These are phyloP conservation scores for Scolopax mira DNA, from an alignment of 2,113 vertebrate genomes.

Conservation along the genomic window DNA sequence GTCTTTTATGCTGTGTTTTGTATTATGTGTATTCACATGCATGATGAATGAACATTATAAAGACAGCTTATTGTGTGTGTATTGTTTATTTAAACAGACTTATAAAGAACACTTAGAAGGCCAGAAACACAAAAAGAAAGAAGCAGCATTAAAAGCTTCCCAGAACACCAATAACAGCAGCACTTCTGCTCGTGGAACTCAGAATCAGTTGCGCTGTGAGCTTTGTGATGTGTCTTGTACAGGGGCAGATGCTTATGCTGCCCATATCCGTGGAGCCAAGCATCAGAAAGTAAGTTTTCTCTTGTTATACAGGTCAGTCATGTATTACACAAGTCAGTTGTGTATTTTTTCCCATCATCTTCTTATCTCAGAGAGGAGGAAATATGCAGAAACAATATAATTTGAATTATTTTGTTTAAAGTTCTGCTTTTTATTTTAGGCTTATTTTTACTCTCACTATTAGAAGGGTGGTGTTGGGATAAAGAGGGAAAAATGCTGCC, in stretches of 20 bases:
- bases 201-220: conserved; percentile 97
- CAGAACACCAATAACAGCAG: conserved; percentile 82
- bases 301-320: not conserved
- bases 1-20: not conserved
- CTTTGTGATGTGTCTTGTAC: conserved; percentile 98
- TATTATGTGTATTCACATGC: not conserved
- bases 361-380: not conserved
- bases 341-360: not conserved
- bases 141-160: conserved; percentile 92
- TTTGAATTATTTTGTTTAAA: not conserved
- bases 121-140: conserved; percentile 99
- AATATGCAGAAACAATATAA: not conserved
- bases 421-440: not conserved
- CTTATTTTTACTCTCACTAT: not conserved
- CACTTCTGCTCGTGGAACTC: conserved; percentile 85
- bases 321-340: not conserved
- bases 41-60: not conserved
- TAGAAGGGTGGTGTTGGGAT: not conserved
- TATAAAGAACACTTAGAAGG: conserved; percentile 98
- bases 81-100: conserved; percentile 81
- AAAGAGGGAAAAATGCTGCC: not conserved
- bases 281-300: conserved; percentile 91
- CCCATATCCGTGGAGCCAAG: conserved; percentile 96
- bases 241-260: conserved; percentile 95
- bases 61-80: not conserved